A percentile compares a stretch with the other conserved stretches of the same genome.
Evolutionary conservation across 2,888 invertebrate species (phyloP).

Genomic region (Plemyria rubiginata): DNA sequence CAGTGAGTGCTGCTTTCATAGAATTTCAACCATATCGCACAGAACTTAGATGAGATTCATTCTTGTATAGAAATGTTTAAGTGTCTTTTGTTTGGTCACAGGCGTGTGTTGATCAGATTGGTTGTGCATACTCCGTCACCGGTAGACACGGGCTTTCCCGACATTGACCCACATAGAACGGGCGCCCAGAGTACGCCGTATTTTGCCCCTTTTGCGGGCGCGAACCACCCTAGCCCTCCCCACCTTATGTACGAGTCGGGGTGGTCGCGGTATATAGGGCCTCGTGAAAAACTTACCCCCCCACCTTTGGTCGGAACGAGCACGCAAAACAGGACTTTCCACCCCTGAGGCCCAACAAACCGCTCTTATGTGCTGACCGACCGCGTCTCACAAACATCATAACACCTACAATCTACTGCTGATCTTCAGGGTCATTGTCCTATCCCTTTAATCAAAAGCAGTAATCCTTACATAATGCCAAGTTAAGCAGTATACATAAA

Average conservation of each 20-base stretch:
- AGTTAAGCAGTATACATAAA: conserved; percentile 33
- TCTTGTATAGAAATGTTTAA: conserved; percentile 51
- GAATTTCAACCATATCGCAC: conserved; percentile 58
- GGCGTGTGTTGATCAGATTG: conserved; percentile 82
- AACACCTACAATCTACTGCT: conserved; percentile 30
- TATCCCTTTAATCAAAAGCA: conserved; percentile 39
- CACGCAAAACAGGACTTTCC: conserved; percentile 84
- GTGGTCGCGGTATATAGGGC: conserved; percentile 85
- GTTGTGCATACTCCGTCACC: conserved; percentile 85
- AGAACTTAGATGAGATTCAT: conserved; percentile 54
- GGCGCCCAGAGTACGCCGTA: conserved; percentile 85
- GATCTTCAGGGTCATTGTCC: conserved; percentile 40
- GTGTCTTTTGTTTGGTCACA: conserved; percentile 76
- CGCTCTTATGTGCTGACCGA: conserved; percentile 70
- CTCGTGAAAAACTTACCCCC: conserved; percentile 84
- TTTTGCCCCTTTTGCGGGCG: conserved; percentile 86
- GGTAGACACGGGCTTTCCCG: conserved; percentile 86
- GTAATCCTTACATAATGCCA: conserved; percentile 32
- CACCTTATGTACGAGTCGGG: conserved; percentile 83
- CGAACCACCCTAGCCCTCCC: conserved; percentile 81
- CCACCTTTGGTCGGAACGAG: conserved; percentile 76
- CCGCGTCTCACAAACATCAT: conserved; percentile 41
- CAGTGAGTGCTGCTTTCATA: conserved; percentile 21
- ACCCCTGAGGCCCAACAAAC: conserved; percentile 74
- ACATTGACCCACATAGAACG: conserved; percentile 86